A percentile compares a stretch with the other conserved stretches of the same genome.
phyloP scores from a whole-genome alignment of 2,888 invertebrate species.

The Neria commutata region DNA sequence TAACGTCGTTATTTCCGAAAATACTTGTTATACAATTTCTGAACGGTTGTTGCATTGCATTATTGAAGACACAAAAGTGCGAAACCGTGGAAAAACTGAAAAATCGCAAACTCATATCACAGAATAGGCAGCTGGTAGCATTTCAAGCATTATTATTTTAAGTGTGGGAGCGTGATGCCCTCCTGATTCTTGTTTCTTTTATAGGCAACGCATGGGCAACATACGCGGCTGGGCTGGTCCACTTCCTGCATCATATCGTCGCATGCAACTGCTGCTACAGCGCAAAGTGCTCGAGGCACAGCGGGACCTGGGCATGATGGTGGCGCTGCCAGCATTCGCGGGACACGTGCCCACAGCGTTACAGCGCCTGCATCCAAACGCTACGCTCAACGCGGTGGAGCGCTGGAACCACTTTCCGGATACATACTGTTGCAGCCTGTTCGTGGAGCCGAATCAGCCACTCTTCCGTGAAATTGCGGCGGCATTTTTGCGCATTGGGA shows the following conservation, averaged over 20 bases:
- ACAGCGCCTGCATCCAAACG: constrained; percentile 72
- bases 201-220: constrained; percentile 87
- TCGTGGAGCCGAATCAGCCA: constrained; percentile 80
- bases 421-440: constrained; percentile 77
- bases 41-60: too few relatives aligned
- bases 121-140: too few relatives aligned
- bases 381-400: constrained; percentile 69
- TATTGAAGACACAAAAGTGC: too few relatives aligned
- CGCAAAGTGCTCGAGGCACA: constrained; percentile 75
- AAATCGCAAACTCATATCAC: too few relatives aligned
- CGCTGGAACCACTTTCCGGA: constrained; percentile 81
- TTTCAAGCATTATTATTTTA: too few relatives aligned
- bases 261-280: constrained; percentile 72
- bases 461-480: constrained; percentile 76
- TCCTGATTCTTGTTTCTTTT: constrained; percentile 10
- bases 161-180: too few relatives aligned
- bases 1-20: too few relatives aligned
- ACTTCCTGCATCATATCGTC: constrained; percentile 74
- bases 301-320: constrained; percentile 82
- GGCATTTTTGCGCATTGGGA: constrained; percentile 74
- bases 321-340: constrained; percentile 88
- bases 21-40: too few relatives aligned
- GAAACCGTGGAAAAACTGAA: too few relatives aligned
- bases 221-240: constrained; percentile 90
- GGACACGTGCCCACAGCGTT: constrained; percentile 87